Evolutionary conservation across 2,797 vertebrate species (phyloP), one percentile per base, ranked within the genome.

Genomic region (Staurois parvus): DNA sequence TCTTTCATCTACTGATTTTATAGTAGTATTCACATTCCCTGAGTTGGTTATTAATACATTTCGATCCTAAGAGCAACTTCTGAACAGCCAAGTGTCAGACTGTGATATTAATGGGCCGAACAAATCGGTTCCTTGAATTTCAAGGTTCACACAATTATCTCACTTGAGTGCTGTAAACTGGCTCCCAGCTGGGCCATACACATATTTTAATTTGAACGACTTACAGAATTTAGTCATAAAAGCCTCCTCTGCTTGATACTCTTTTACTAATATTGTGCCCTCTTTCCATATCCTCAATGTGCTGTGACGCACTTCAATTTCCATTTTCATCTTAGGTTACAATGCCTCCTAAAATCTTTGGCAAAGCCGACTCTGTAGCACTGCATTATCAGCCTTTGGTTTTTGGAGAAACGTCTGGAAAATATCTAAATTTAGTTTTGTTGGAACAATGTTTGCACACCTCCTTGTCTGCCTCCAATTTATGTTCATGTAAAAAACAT

Each of bases 281-380:
- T 56, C 85, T 83, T 83, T 87, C 81, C 81, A 83, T 79, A 74
- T 79, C 70, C 81, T 69, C 59, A 59, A 79, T 75, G 73, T 66
- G 62, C 76, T 75, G 81, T 84, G 85, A 87, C 81, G 81, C 81
- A 87, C 59, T 87, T 83, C 69, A 84, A 26, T 87, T 83, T 87
- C 81, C 85, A 87, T 83, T 84, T 87, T 87, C 24, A 68, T 83
- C 79, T 87, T 68, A 68, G 76, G 85, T 87, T 83, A 83, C 85
- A 87, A 84, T 87, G 81, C 76, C 85, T 87, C 81, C 76, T 83
- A 84, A 87, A 87, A 83, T 79, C 85, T 84, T 87, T 87, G 85
- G 81, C 85, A 87, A 74, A 64, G 40, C 34, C 11, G 24, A 75
- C 70, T 77, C 72, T 56, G 32, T 79, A 83, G 81, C 81, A 48